phyloP scores from a whole-genome alignment of 2,888 invertebrate species.

The Amitus sp. region DNA sequence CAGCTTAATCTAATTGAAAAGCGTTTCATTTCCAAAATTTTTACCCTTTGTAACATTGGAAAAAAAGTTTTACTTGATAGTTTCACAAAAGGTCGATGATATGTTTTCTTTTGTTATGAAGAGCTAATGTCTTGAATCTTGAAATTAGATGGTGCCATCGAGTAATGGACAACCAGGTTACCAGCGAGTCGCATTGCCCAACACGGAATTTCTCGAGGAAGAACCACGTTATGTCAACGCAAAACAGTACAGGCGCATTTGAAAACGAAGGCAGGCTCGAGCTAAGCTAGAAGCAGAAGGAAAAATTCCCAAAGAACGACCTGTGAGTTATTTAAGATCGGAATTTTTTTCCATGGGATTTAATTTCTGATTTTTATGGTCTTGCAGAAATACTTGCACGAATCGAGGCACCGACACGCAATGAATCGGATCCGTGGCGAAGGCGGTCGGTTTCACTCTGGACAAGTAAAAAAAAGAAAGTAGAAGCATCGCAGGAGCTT shows the following conservation, averaged over 20 bases:
- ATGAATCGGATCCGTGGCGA: conserved; percentile 97
- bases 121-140: too few relatives aligned
- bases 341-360: neutral
- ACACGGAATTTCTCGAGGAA: conserved; percentile 81
- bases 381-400: conserved; percentile 94
- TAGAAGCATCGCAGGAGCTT: conserved; percentile 40
- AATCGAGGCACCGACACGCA: conserved; percentile 95
- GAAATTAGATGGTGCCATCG: conserved; percentile 69
- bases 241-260: conserved; percentile 95
- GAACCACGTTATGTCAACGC: conserved; percentile 98
- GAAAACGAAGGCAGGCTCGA: conserved; percentile 92
- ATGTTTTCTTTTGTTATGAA: too few relatives aligned
- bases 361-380: neutral
- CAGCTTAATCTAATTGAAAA: too few relatives aligned
- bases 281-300: conserved; percentile 95
- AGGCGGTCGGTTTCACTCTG: conserved; percentile 94
- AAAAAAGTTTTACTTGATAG: too few relatives aligned
- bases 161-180: conserved; percentile 68
- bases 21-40: too few relatives aligned
- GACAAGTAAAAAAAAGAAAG: conserved; percentile 66
- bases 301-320: conserved; percentile 95
- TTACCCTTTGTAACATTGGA: too few relatives aligned
- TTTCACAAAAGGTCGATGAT: too few relatives aligned
- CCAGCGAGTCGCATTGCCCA: conserved; percentile 72
- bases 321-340: conserved; percentile 69